Percentiles rank a stretch among this genome's conserved stretches.
These are phyloP conservation scores for Eumerus sabulonum DNA, from an alignment of 2,888 invertebrate genomes.

Conservation along the genomic window DNA sequence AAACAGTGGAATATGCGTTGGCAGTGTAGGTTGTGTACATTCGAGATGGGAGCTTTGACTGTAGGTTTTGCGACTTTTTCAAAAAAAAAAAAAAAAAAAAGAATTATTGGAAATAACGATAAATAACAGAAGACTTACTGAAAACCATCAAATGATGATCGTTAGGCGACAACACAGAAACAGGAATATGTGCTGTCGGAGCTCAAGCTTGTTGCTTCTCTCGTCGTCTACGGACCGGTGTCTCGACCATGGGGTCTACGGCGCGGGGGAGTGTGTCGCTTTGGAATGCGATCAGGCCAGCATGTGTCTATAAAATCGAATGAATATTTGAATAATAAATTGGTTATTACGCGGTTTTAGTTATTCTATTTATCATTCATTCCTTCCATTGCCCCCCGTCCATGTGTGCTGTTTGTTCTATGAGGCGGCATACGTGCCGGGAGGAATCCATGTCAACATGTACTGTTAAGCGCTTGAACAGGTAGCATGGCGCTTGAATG, in stretches of 20 bases:
- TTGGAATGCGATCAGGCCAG: slow-evolving; percentile 58
- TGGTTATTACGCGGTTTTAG: slow-evolving; percentile 35
- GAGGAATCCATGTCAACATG: slow-evolving; percentile 11
- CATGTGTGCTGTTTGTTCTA: slow-evolving; percentile 9
- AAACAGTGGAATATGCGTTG: slow-evolving; percentile 23
- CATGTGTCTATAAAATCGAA: slow-evolving; percentile 47
- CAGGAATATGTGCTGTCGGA: neutral
- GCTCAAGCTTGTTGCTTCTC: neutral
- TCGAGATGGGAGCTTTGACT: slow-evolving; percentile 3
- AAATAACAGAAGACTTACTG: no score
- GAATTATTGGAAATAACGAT: no score
- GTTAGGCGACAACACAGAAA: neutral
- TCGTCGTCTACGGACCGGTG: slow-evolving; percentile 13
- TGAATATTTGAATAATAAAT: slow-evolving; percentile 54
- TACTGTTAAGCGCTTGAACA: slow-evolving; percentile 35
- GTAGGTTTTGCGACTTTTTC: slow-evolving; percentile 14
- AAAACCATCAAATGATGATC: no score
- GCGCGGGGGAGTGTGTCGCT: slow-evolving; percentile 42
- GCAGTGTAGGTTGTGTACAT: slow-evolving; percentile 4
- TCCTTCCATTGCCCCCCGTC: no score
- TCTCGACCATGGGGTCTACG: slow-evolving; percentile 1
- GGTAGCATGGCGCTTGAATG: neutral
- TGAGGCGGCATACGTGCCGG: neutral
- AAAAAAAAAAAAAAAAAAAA: no score
- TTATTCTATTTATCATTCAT: slow-evolving; percentile 1